Conservation (phyloP, 1,140 invertebrate species). For the Magallana ariakensis region DNA sequence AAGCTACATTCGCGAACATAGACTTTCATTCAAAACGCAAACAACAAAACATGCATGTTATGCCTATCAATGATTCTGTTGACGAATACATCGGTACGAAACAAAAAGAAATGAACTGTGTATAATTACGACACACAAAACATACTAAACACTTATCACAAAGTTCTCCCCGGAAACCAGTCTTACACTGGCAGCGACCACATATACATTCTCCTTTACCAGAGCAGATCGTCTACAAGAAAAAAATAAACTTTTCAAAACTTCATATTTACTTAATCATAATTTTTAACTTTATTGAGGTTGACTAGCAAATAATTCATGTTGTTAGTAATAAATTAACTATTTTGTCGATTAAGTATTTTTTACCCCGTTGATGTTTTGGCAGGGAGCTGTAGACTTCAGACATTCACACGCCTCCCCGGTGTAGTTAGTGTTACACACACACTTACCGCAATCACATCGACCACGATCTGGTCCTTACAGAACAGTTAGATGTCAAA, state of each 20-base stretch:
- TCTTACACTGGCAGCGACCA: constrained; percentile 55
- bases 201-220: constrained; percentile 59
- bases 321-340: too few relatives aligned
- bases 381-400: constrained; percentile 45
- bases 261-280: too few relatives aligned
- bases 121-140: not conserved
- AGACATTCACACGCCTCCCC: constrained; percentile 62
- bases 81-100: too few relatives aligned
- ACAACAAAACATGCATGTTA: too few relatives aligned
- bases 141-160: constrained; percentile 56
- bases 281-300: too few relatives aligned
- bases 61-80: too few relatives aligned
- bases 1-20: too few relatives aligned
- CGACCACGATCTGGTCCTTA: constrained; percentile 83
- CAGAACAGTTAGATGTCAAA: too few relatives aligned
- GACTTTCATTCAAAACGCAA: too few relatives aligned
- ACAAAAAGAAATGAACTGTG: too few relatives aligned
- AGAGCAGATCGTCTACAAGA: constrained; percentile 55
- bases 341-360: not conserved
- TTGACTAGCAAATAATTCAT: too few relatives aligned
- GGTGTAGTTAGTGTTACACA: constrained; percentile 82
- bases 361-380: constrained; percentile 50
- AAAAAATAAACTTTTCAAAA: too few relatives aligned
- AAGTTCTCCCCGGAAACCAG: constrained; percentile 43
- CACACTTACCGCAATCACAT: constrained; percentile 91